Conservation (phyloP, 2,797 vertebrate genomes). For the Arrhamphus sclerolepis region DNA sequence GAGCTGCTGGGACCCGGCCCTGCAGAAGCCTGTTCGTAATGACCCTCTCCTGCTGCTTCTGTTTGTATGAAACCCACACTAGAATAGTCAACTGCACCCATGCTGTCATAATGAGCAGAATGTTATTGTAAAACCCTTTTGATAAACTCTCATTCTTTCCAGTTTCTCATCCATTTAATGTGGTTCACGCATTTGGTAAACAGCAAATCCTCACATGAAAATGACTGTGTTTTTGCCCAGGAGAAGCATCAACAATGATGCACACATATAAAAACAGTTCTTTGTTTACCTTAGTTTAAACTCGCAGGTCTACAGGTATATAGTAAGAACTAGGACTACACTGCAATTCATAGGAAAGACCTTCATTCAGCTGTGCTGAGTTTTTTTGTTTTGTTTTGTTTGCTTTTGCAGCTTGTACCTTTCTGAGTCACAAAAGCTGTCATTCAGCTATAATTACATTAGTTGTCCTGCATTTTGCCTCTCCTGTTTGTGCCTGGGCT, state of each 20-base stretch:
- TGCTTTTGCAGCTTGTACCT: slow-evolving; percentile 30
- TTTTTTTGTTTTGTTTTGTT: too few relatives aligned
- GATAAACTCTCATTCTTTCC: slow-evolving; percentile 48
- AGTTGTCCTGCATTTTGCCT: slow-evolving; percentile 30
- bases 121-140: slow-evolving; percentile 59
- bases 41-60: slow-evolving; percentile 59
- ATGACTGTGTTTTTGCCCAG: slow-evolving; percentile 20
- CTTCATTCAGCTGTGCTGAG: slow-evolving; percentile 12
- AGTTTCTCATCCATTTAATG: slow-evolving; percentile 43
- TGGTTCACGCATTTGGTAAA: slow-evolving; percentile 31
- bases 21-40: slow-evolving; percentile 61
- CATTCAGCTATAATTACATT: slow-evolving; percentile 61
- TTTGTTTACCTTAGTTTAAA: slow-evolving; percentile 6
- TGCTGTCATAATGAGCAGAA: slow-evolving; percentile 66
- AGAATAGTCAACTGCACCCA: slow-evolving; percentile 57
- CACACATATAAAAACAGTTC: slow-evolving; percentile 18
- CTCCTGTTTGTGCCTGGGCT: slow-evolving; percentile 50
- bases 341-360: slow-evolving; percentile 14
- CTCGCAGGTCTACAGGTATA: slow-evolving; percentile 9
- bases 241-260: slow-evolving; percentile 16
- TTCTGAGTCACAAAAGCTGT: slow-evolving; percentile 54
- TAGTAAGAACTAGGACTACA: background rate
- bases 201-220: slow-evolving; percentile 19
- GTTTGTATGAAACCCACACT: slow-evolving; percentile 64
- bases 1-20: slow-evolving; percentile 48